Evolutionary conservation across 2,888 invertebrate genomes (phyloP).

Genomic region (Noctuana brunneofusca): DNA sequence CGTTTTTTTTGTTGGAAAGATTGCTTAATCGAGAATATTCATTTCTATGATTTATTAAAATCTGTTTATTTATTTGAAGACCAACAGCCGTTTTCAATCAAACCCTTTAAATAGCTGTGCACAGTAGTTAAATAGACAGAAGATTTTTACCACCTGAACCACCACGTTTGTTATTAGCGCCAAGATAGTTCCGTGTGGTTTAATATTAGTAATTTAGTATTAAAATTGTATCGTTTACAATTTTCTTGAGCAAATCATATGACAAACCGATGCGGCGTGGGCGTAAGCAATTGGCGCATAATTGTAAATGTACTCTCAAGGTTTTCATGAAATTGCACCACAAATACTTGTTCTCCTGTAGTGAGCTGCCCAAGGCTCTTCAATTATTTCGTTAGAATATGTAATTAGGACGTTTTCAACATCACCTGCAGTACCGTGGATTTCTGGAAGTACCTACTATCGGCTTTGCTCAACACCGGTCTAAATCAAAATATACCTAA

Average conservation of each 20-base stretch:
- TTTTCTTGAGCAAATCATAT: constrained; percentile 34
- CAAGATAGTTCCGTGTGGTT: neutral
- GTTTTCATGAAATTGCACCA: constrained; percentile 39
- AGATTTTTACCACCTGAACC: too few species aligned
- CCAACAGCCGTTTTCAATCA: too few species aligned
- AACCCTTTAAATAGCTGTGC: too few species aligned
- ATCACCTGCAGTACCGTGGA: constrained; percentile 11
- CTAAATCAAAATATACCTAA: too few species aligned
- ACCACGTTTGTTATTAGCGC: neutral
- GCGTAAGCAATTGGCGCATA: constrained; percentile 38
- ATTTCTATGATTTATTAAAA: too few species aligned
- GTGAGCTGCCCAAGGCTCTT: constrained; percentile 24
- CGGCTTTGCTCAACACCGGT: too few species aligned
- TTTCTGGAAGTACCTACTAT: neutral
- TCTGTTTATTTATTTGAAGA: too few species aligned
- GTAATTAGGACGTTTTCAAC: constrained; percentile 22
- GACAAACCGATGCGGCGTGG: constrained; percentile 41
- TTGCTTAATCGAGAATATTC: too few species aligned
- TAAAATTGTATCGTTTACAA: constrained; percentile 27
- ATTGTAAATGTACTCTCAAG: constrained; percentile 41
- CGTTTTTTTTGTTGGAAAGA: too few species aligned
- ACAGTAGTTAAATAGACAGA: too few species aligned
- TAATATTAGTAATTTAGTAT: too few species aligned
- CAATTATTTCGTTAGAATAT: constrained; percentile 33
- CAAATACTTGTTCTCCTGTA: constrained; percentile 31